These are phyloP conservation scores for Propithecus perrieri DNA, from an alignment of 2,797 vertebrate species.

Conservation along the genomic window DNA sequence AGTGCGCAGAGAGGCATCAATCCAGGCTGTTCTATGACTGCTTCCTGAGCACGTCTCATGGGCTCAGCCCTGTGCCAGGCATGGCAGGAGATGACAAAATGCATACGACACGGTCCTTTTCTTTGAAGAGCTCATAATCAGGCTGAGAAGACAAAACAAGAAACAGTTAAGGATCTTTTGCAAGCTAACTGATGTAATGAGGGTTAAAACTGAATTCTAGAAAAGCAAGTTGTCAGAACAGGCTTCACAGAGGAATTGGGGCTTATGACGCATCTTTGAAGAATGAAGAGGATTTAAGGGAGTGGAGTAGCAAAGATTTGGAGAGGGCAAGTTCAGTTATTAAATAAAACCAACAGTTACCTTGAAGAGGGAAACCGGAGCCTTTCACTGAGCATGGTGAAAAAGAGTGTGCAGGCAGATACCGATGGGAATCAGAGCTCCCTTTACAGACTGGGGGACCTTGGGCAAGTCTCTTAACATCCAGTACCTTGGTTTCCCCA, in stretches of 20 bases:
- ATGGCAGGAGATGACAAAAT: not conserved
- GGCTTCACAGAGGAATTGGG: not conserved
- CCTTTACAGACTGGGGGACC: not conserved
- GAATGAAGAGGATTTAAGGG: slow-evolving; percentile 14
- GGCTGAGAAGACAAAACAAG: not conserved
- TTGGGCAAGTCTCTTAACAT: not conserved
- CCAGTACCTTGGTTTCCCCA: not conserved
- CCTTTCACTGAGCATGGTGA: not conserved
- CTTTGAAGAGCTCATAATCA: not conserved
- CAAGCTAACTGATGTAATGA: not conserved
- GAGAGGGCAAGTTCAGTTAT: not conserved
- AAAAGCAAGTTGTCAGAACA: not conserved
- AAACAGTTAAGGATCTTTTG: not conserved
- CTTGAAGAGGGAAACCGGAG: not conserved
- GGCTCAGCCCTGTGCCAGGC: not conserved
- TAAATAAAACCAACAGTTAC: slow-evolving; percentile 31
- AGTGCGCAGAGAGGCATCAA: not conserved
- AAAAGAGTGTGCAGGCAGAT: not conserved
- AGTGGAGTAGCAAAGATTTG: not conserved
- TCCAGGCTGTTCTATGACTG: not conserved
- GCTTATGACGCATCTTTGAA: not conserved
- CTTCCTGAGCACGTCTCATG: not conserved
- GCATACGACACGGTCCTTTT: not conserved
- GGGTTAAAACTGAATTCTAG: slow-evolving; percentile 5
- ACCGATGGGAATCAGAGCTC: not conserved